Evolutionary conservation across 2,113 vertebrate genomes (phyloP), one percentile per base, ranked within the genome.

Genomic region (Pandion haliaetus): DNA sequence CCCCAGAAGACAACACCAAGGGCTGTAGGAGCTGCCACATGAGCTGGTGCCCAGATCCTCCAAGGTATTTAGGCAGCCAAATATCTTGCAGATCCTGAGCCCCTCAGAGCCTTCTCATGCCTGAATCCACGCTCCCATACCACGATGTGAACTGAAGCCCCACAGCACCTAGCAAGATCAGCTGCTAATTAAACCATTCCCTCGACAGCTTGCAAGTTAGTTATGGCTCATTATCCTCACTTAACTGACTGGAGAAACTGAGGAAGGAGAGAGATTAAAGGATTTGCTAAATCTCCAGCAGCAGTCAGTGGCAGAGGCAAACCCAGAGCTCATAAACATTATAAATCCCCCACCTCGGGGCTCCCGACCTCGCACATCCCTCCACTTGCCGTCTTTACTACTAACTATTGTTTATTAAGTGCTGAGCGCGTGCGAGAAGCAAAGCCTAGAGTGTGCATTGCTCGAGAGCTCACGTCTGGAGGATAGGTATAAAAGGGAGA

Each of bases 191-290:
- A 95, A 96, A 97, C 90, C 80, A 2, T 89, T 95, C 95, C 96
- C 95, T 92, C 40, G 83, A 93, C 92, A 97, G 96, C 94, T 83
- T 88, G 90, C 83, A 90, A 97, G 96, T 97, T 97, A 94, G 92
- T 96, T 97, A 97, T 95, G 96, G 86, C 96, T 96, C 96, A 97
- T 97, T 96, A 96, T 95, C 92, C 94, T 91, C 96, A 95, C 89
- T 97, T 97, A 97, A 96, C 94, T 15, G 73, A 95, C 81, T 92
- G 86, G 95, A 97, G 93, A 97, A 97, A 97, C 96, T 96, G 97
- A 97, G 95, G 96, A 95, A 96, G 84, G 93, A 95, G 77, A n/a
- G 91, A 96, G 97, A 96, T 96, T 95, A 96, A 97, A 97, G 97
- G 96, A 95, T 96, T 97, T 96, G 81, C 81, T 81, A 88, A 96